phyloP scores from a whole-genome alignment of 2,797 vertebrate genomes.

The Typhlichthys subterraneus region DNA sequence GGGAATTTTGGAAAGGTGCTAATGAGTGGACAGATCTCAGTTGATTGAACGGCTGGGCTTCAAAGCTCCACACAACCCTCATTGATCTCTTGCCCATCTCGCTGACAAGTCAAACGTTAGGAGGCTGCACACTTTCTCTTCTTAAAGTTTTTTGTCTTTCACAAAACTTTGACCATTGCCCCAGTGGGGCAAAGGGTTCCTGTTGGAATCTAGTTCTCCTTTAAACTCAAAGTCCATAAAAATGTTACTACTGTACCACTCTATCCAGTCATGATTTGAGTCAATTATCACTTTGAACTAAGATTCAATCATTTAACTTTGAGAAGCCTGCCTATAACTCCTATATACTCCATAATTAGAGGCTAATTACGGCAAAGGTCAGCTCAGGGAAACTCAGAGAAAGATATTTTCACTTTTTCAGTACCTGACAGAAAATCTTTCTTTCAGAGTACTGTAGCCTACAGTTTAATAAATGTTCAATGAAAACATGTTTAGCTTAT shows the following conservation, averaged over 20 bases:
- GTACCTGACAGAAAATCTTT: too few species aligned
- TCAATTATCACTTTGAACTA: conserved; percentile 50
- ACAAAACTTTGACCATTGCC: conserved; percentile 11
- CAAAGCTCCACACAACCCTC: conserved; percentile 50
- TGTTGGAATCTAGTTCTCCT: conserved; percentile 8
- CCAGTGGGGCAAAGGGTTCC: conserved; percentile 10
- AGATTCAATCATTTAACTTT: conserved; percentile 45
- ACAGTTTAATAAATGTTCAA: too few species aligned
- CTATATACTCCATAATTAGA: conserved; percentile 31
- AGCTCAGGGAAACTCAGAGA: conserved; percentile 14
- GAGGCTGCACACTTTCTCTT: conserved; percentile 26
- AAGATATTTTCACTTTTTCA: conserved; percentile 11
- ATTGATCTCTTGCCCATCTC: conserved; percentile 61
- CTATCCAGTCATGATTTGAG: conserved; percentile 15
- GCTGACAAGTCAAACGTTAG: conserved; percentile 55
- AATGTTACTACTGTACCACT: conserved; percentile 29
- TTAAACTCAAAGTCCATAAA: conserved; percentile 15
- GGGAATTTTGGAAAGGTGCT: conserved; percentile 46
- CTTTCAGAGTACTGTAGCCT: too few species aligned
- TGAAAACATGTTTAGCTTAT: too few species aligned
- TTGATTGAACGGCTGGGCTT: conserved; percentile 66
- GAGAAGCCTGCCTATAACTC: conserved; percentile 25
- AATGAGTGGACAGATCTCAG: conserved; percentile 58
- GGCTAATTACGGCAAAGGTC: conserved; percentile 49
- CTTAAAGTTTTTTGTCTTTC: conserved; percentile 43